These are phyloP conservation scores for Heliconius congener DNA, from an alignment of 1,140 invertebrate genomes.

Conservation along the genomic window DNA sequence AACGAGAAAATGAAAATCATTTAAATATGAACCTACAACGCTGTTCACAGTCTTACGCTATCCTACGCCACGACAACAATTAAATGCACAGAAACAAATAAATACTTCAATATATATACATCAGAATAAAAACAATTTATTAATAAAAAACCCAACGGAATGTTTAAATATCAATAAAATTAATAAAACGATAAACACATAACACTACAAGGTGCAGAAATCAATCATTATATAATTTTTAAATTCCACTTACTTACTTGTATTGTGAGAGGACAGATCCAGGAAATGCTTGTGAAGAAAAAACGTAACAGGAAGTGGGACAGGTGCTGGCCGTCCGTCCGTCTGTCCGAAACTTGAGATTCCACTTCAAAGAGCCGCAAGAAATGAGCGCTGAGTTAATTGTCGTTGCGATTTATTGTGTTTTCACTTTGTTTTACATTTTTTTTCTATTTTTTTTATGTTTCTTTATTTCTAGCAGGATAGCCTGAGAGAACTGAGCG, in stretches of 20 bases:
- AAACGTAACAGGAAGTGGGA: slow-evolving; percentile 50
- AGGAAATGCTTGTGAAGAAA: slow-evolving; percentile 55
- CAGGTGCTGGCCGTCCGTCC: slow-evolving; percentile 55
- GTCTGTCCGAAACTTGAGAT: slow-evolving; percentile 51
- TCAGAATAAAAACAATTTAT: not conserved
- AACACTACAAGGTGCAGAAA: slow-evolving; percentile 5
- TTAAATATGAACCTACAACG: no score
- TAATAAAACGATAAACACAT: not conserved
- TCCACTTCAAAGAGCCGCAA: slow-evolving; percentile 35
- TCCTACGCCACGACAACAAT: no score
- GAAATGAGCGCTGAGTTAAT: not conserved
- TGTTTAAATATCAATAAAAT: not conserved
- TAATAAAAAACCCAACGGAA: not conserved
- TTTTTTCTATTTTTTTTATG: no score
- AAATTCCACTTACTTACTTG: slow-evolving; percentile 16
- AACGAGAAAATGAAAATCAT: no score
- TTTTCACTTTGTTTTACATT: not conserved
- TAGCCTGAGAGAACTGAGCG: not conserved
- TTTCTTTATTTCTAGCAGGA: not conserved
- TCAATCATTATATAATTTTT: slow-evolving; percentile 11
- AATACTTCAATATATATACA: no score
- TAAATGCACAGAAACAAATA: no score
- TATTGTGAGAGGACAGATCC: slow-evolving; percentile 33
- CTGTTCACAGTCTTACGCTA: no score
- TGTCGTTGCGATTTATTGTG: slow-evolving; percentile 12